A percentile compares a stretch with the other conserved stretches of the same genome.
Evolutionary conservation across 2,888 invertebrate species (phyloP).

Genomic region (Lithosia quadra): DNA sequence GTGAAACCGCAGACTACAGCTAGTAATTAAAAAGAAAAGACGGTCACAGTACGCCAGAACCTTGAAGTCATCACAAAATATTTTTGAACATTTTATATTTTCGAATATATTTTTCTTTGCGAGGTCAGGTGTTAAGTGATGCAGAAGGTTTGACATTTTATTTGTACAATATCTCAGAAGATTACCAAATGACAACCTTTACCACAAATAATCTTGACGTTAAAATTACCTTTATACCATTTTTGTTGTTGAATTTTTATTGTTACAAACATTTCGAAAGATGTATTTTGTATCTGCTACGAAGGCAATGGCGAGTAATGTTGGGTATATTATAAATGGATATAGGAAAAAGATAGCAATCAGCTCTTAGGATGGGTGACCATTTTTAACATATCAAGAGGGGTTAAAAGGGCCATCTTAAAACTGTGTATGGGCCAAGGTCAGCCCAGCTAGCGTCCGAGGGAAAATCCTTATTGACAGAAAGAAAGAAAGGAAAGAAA

Average conservation of each 20-base stretch:
- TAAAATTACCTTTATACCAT: neutral
- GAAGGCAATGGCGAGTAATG: too few species aligned
- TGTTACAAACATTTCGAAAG: neutral
- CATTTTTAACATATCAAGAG: too few species aligned
- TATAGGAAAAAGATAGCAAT: too few species aligned
- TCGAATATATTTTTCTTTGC: neutral
- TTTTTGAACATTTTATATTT: neutral
- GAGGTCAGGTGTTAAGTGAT: neutral
- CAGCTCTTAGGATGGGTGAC: too few species aligned
- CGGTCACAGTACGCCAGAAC: neutral
- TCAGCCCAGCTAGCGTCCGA: too few species aligned
- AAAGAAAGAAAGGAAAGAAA: too few species aligned
- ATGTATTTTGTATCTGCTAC: neutral
- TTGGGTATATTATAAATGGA: too few species aligned
- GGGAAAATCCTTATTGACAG: too few species aligned
- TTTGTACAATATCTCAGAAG: slow-evolving; percentile 6
- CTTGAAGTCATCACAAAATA: neutral
- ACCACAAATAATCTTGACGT: neutral
- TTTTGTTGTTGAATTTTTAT: neutral
- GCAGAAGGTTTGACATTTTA: slow-evolving; percentile 2
- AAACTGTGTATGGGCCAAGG: too few species aligned
- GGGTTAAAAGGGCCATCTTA: too few species aligned
- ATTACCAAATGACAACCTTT: neutral
- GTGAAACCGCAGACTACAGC: neutral
- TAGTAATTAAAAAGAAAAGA: neutral